Evolutionary conservation across 2,888 invertebrate species (phyloP).

Genomic region (Drosophila incognita): DNA sequence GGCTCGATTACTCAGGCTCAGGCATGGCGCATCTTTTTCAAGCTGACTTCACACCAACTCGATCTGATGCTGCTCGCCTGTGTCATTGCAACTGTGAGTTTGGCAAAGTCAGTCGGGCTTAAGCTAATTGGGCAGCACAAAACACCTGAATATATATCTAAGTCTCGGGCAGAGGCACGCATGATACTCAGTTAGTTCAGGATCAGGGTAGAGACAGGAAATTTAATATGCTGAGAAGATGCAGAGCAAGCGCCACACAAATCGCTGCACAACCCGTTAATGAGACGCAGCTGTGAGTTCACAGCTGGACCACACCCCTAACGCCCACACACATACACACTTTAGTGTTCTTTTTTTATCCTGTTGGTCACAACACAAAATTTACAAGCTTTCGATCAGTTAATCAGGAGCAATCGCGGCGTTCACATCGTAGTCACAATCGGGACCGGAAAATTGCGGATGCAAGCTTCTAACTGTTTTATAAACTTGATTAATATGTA

Average conservation of each 20-base stretch:
- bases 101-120: slow-evolving; percentile 45
- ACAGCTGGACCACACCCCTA: slow-evolving; percentile 33
- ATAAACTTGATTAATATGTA: slow-evolving; percentile 18
- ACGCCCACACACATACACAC: slow-evolving; percentile 27
- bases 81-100: slow-evolving; percentile 58
- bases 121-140: slow-evolving; percentile 55
- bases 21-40: slow-evolving; percentile 25
- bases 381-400: slow-evolving; percentile 79
- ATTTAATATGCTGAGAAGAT: slow-evolving; percentile 81
- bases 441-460: slow-evolving; percentile 11
- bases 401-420: slow-evolving; percentile 74
- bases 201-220: slow-evolving; percentile 34
- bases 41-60: slow-evolving; percentile 46
- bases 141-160: slow-evolving; percentile 61
- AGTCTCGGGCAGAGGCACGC: slow-evolving; percentile 27
- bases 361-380: slow-evolving; percentile 12
- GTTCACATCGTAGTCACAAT: slow-evolving; percentile 53
- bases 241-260: slow-evolving; percentile 61
- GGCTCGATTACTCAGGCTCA: slow-evolving; percentile 52
- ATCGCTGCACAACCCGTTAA: slow-evolving; percentile 47
- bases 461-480: slow-evolving; percentile 40
- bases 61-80: slow-evolving; percentile 44
- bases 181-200: slow-evolving; percentile 43
- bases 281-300: slow-evolving; percentile 44
- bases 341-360: not conserved